Evolutionary conservation across 2,797 vertebrate species (phyloP), one percentile per base, ranked within the genome.

Genomic region (Alauda arvensis): DNA sequence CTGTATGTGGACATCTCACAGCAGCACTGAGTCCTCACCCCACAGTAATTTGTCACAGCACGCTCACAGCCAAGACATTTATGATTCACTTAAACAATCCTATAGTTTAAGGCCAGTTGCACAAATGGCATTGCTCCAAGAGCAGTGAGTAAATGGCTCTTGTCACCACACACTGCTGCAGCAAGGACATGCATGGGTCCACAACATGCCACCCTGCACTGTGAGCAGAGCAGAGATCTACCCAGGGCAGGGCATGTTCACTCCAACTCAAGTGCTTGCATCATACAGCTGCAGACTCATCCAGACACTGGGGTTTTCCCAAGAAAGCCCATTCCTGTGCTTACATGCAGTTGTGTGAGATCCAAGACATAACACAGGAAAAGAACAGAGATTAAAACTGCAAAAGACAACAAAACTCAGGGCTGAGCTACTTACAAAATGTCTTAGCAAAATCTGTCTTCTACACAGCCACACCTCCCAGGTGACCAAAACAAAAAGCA

Each of bases 91-190:
- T 83, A 48, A 75, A 77, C 37, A 88, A 76, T 17, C 34, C 25
- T 29, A 39, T 0, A 0, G 19, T 33, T 61, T 60, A 61, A 71
- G 6, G 16, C 37, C 68, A 79, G 60, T 72, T 53, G 76, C 59
- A 25, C 0, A 0, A 67, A 60, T 20, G 45, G 49, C 61, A 49
- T 1, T 56, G n/a, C 42, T 74, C 63, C 56, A 83, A 28, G 18
- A 43, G 8, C 12, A 74, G 26, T 11, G 56, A 63, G 19, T 3
- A 1, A 85, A 59, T 7, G 12, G 19, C 49, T 81, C 14, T 42
- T 72, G 51, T 74, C 25, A 67, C 18, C 28, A 70, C 8, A 25
- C 0, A 8, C 7, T 75, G 40, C 33, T 77, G 62, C 45, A 72
- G 61, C 21, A 18, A 67, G 53, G 46, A 63, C 28, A 23, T 4